These are phyloP conservation scores for Leucania comma DNA, from an alignment of 2,888 invertebrate species.

Conservation along the genomic window DNA sequence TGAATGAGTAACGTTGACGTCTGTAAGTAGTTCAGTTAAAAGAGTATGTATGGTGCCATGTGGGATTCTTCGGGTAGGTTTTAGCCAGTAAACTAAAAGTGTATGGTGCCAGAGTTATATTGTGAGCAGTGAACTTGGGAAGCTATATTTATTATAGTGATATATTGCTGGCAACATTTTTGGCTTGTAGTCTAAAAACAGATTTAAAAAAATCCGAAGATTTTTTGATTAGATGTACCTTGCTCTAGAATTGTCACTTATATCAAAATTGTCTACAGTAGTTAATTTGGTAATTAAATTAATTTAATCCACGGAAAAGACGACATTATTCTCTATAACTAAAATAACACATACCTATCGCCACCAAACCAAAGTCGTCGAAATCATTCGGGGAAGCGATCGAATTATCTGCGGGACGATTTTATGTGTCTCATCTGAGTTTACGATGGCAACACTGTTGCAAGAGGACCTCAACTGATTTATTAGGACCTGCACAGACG, in stretches of 20 bases:
- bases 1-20: slow-evolving; percentile 46
- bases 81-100: no score
- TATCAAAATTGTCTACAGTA: background rate
- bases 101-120: no score
- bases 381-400: slow-evolving; percentile 81
- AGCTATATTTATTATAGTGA: no score
- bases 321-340: background rate
- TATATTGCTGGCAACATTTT: no score
- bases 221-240: background rate
- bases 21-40: slow-evolving; percentile 27
- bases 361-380: slow-evolving; percentile 50
- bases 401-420: slow-evolving; percentile 84
- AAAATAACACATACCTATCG: slow-evolving; percentile 26
- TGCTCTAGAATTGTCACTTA: background rate
- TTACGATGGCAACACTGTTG: slow-evolving; percentile 74
- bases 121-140: no score
- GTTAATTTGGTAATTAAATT: background rate
- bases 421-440: slow-evolving; percentile 71
- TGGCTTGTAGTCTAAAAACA: no score
- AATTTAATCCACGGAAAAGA: background rate
- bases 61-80: no score
- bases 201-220: no score
- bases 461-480: slow-evolving; percentile 68
- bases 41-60: background rate
- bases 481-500: slow-evolving; percentile 57